These are phyloP conservation scores for Cladopsammia gracilis DNA, from an alignment of 64 coral and sea anemone genomes.

Conservation along the genomic window DNA sequence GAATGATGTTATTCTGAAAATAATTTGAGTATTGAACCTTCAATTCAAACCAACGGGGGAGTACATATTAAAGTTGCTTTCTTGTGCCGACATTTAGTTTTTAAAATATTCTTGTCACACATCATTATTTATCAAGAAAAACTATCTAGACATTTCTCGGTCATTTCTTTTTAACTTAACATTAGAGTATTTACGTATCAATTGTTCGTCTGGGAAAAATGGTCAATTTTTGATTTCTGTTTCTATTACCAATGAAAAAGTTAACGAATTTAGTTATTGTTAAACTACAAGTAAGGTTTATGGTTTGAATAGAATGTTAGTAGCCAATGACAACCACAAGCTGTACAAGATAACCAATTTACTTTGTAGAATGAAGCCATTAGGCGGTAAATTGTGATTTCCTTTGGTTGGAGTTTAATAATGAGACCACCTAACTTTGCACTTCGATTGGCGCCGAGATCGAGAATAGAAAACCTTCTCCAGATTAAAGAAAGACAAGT, in stretches of 20 bases:
- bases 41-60: not conserved
- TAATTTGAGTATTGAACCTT: not conserved
- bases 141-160: not conserved
- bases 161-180: not conserved
- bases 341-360: not conserved
- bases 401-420: constrained; percentile 1
- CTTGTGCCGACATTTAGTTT: not conserved
- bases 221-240: not conserved
- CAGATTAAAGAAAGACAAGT: not conserved
- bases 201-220: not conserved
- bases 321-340: not conserved
- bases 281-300: not conserved
- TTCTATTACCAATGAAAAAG: not conserved
- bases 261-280: constrained; percentile 23
- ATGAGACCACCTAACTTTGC: not conserved
- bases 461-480: not conserved
- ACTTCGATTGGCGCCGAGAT: not conserved
- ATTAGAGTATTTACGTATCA: not conserved
- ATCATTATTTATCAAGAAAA: not conserved
- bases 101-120: not conserved
- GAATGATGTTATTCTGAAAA: not conserved
- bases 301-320: constrained; percentile 6
- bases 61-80: not conserved
- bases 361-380: not conserved
- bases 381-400: not conserved